Percentiles rank a stretch among this genome's conserved stretches.
phyloP scores from a whole-genome alignment of 2,113 vertebrate genomes.

The Macrotus californicus region DNA sequence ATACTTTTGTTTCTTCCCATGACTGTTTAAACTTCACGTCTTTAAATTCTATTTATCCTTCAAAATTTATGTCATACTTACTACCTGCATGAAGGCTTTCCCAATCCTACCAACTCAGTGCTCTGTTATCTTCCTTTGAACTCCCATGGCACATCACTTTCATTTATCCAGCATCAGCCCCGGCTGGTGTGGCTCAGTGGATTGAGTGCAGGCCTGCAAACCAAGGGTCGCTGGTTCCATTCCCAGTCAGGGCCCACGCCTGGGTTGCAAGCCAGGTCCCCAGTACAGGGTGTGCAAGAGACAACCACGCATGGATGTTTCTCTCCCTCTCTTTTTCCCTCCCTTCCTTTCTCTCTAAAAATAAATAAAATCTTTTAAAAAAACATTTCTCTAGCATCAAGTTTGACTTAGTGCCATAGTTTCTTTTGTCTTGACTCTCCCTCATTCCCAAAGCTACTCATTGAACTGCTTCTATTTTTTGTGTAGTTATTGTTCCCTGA shows the following conservation, averaged over 20 bases:
- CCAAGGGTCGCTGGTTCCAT: too few relatives aligned
- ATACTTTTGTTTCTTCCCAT: neutral
- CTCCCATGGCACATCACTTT: neutral
- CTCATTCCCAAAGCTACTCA: neutral
- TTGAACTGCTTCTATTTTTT: neutral
- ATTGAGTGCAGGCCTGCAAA: too few relatives aligned
- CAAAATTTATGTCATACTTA: neutral
- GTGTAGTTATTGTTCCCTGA: neutral
- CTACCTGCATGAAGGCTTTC: neutral
- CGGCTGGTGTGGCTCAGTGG: too few relatives aligned
- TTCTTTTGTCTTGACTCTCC: neutral
- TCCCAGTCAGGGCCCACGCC: too few relatives aligned
- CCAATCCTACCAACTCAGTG: neutral
- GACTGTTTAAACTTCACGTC: neutral
- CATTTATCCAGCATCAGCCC: neutral
- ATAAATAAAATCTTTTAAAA: too few relatives aligned
- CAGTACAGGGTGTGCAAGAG: too few relatives aligned
- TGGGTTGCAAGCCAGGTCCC: too few relatives aligned
- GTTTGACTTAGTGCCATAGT: neutral
- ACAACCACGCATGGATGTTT: too few relatives aligned
- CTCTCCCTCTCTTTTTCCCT: too few relatives aligned
- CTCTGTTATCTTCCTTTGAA: neutral
- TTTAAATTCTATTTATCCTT: neutral
- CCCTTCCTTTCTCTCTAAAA: too few relatives aligned
- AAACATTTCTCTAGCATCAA: neutral